A percentile compares a stretch with the other conserved stretches of the same genome.
Conservation (phyloP, 2,888 invertebrate genomes). For the Stenoptilia bipunctidactyla region DNA sequence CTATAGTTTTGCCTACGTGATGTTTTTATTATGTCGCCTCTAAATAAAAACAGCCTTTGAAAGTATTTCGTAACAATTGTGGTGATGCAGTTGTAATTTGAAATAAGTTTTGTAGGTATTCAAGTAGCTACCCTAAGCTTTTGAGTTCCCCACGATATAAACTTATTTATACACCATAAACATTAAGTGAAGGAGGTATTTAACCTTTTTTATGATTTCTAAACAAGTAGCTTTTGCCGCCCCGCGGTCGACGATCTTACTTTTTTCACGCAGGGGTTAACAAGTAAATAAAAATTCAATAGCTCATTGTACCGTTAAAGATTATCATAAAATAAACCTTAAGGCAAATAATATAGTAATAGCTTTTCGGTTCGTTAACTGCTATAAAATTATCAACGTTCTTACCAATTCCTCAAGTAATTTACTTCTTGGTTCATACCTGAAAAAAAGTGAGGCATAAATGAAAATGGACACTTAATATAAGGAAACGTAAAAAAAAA, state of each 20-base stretch:
- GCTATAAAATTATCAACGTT: conserved; percentile 21
- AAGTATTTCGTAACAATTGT: too few relatives aligned
- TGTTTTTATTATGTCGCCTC: neutral
- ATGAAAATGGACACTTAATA: too few relatives aligned
- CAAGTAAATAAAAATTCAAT: conserved; percentile 34
- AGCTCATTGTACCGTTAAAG: conserved; percentile 10
- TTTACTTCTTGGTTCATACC: neutral
- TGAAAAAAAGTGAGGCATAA: too few relatives aligned
- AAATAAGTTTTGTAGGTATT: too few relatives aligned
- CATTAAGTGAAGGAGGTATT: conserved; percentile 3
- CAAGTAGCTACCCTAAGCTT: too few relatives aligned
- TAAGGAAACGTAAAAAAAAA: too few relatives aligned
- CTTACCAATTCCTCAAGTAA: conserved; percentile 11
- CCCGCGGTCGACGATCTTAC: conserved; percentile 6
- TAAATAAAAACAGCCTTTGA: too few relatives aligned
- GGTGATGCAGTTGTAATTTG: too few relatives aligned
- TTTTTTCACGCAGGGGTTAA: conserved; percentile 36
- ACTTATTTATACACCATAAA: neutral
- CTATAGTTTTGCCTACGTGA: neutral
- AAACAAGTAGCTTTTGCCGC: neutral
- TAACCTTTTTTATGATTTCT: conserved; percentile 2
- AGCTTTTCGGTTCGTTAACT: conserved; percentile 24
- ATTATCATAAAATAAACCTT: conserved; percentile 18
- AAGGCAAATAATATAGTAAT: conserved; percentile 20
- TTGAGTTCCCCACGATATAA: neutral